These are phyloP conservation scores for Pelochelys cantorii DNA, from an alignment of 2,797 vertebrate genomes.

Conservation along the genomic window DNA sequence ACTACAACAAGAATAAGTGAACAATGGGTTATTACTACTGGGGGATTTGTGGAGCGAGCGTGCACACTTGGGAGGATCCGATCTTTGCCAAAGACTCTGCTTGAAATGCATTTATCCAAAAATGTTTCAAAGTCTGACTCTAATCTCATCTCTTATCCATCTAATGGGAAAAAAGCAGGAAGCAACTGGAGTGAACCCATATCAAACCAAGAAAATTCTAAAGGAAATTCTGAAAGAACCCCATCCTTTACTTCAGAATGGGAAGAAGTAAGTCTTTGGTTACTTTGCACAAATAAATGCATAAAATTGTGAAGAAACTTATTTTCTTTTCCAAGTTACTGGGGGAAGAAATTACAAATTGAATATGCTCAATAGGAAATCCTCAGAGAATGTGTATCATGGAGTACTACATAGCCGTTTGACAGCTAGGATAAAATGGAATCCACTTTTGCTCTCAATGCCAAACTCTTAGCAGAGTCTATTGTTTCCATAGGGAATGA, in stretches of 20 bases:
- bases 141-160: slow-evolving; percentile 91
- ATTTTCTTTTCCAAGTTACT: slow-evolving; percentile 22
- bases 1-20: slow-evolving; percentile 79
- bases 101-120: slow-evolving; percentile 93
- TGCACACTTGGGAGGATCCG: slow-evolving; percentile 96
- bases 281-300: not conserved
- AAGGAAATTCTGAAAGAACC: slow-evolving; percentile 90
- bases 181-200: slow-evolving; percentile 83
- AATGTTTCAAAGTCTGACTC: slow-evolving; percentile 95
- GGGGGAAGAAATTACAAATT: not conserved
- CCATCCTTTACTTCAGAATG: slow-evolving; percentile 98
- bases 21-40: slow-evolving; percentile 75
- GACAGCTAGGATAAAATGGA: slow-evolving; percentile 35
- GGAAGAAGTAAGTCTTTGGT: slow-evolving; percentile 90
- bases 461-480: slow-evolving; percentile 27
- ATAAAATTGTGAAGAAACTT: not conserved
- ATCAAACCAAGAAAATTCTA: slow-evolving; percentile 82
- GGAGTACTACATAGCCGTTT: slow-evolving; percentile 20
- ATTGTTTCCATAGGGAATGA: slow-evolving; percentile 65
- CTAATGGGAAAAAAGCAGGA: slow-evolving; percentile 88
- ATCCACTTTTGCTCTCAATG: slow-evolving; percentile 15
- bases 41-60: slow-evolving; percentile 91
- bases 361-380: not conserved
- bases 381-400: not conserved
- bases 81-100: slow-evolving; percentile 89